These are phyloP conservation scores for Setophaga coronata DNA, from an alignment of 2,113 vertebrate species.

Conservation along the genomic window DNA sequence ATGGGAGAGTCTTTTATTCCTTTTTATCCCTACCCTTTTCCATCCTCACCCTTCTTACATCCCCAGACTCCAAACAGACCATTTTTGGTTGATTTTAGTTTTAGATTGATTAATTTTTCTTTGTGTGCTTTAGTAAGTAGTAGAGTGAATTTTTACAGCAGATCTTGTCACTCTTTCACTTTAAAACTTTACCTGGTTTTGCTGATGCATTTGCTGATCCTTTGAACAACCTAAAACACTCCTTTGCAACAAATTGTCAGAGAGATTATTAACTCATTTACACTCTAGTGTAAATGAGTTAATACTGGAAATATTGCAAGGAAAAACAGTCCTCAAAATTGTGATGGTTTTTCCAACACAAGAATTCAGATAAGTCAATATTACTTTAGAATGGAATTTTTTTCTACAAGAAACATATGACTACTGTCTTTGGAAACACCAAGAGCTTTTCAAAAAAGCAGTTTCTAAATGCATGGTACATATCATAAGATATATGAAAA, in stretches of 20 bases:
- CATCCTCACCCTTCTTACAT: not conserved
- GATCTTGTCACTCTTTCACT: not conserved
- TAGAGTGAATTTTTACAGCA: not conserved
- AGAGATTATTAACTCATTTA: not conserved
- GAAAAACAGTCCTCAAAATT: not conserved
- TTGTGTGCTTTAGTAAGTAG: not conserved
- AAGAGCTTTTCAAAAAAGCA: not conserved
- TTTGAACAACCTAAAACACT: not conserved
- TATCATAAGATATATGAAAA: not conserved
- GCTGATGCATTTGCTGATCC: not conserved
- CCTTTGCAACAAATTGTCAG: not conserved
- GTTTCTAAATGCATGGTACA: not conserved
- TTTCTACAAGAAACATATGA: not conserved
- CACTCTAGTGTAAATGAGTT: not conserved
- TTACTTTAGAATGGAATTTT: not conserved
- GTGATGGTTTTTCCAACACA: not conserved
- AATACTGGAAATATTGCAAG: not conserved
- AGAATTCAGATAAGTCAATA: not conserved
- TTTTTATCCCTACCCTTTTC: not conserved
- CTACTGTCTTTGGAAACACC: not conserved
- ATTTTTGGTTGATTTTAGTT: not conserved
- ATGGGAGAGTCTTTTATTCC: not conserved
- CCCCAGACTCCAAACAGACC: not conserved
- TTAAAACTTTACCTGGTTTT: not conserved
- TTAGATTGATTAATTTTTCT: not conserved